These are phyloP conservation scores for Hemibagrus wyckioides DNA, from an alignment of 2,113 vertebrate genomes.

Conservation along the genomic window DNA sequence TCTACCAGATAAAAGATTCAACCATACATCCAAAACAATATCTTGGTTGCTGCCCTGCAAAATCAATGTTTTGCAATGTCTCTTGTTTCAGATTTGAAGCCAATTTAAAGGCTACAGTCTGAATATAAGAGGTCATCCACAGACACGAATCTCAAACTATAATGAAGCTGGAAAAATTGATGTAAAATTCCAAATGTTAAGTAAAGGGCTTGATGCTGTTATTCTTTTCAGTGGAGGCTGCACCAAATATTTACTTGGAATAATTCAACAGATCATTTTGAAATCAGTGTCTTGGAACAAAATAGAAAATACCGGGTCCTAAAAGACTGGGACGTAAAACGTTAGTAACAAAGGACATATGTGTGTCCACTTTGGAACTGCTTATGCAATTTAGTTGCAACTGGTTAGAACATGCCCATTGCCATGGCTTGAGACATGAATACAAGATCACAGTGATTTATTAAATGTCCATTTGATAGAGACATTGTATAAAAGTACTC, in stretches of 20 bases:
- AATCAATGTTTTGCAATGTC: background rate
- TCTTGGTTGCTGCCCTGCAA: background rate
- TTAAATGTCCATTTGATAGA: background rate
- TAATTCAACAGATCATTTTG: background rate
- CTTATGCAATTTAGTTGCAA: background rate
- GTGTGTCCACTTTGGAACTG: background rate
- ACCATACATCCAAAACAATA: background rate
- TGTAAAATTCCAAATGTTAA: background rate
- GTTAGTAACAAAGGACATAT: background rate
- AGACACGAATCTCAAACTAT: background rate
- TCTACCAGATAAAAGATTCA: background rate
- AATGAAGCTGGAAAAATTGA: background rate
- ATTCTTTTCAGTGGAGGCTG: background rate
- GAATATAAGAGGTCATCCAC: background rate
- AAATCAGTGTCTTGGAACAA: background rate
- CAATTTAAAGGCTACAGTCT: background rate
- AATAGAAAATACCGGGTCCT: no score
- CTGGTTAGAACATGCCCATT: background rate
- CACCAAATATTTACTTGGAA: background rate
- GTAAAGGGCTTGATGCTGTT: background rate
- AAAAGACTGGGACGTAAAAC: background rate
- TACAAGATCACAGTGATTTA: background rate
- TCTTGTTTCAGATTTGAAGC: background rate
- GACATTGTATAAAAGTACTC: conserved; percentile 27
- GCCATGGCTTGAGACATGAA: background rate